These are phyloP conservation scores for Drosophila malerkotliana DNA, from an alignment of 1,140 invertebrate genomes.

Conservation along the genomic window DNA sequence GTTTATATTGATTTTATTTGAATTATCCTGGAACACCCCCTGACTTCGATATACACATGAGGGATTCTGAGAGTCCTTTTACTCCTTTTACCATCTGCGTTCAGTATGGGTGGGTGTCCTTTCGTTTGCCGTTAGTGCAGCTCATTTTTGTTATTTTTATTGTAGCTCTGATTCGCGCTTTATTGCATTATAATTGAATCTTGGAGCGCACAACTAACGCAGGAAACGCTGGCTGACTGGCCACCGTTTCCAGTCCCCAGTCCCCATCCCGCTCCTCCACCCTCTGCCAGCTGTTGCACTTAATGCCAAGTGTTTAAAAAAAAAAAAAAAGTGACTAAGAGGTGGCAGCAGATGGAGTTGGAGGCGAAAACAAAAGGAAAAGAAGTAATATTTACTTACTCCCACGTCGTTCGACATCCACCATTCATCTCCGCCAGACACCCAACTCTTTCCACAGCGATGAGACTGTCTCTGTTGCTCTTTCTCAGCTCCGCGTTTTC, in stretches of 20 bases:
- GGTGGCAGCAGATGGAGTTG: constrained; percentile 7
- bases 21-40: constrained; percentile 2
- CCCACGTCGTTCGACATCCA: constrained; percentile 32
- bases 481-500: constrained; percentile 45
- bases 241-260: constrained; percentile 37
- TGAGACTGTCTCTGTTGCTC: not conserved
- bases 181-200: constrained; percentile 83
- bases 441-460: not conserved
- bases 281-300: constrained; percentile 68
- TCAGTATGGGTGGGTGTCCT: constrained; percentile 8
- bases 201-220: constrained; percentile 80
- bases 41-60: constrained; percentile 5
- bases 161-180: constrained; percentile 81
- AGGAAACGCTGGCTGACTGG: constrained; percentile 76
- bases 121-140: constrained; percentile 10
- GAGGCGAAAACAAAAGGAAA: constrained; percentile 15
- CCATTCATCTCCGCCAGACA: constrained; percentile 17
- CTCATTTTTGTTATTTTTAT: constrained; percentile 76
- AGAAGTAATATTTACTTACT: constrained; percentile 76
- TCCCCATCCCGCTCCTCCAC: not conserved
- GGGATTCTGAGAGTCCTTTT: not conserved
- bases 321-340: constrained; percentile 29
- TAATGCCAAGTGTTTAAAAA: constrained; percentile 80
- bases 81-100: constrained; percentile 23
- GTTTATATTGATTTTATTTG: not conserved